Conservation (phyloP, 2,797 vertebrate genomes). For the Enteromius thamalakanensis region DNA sequence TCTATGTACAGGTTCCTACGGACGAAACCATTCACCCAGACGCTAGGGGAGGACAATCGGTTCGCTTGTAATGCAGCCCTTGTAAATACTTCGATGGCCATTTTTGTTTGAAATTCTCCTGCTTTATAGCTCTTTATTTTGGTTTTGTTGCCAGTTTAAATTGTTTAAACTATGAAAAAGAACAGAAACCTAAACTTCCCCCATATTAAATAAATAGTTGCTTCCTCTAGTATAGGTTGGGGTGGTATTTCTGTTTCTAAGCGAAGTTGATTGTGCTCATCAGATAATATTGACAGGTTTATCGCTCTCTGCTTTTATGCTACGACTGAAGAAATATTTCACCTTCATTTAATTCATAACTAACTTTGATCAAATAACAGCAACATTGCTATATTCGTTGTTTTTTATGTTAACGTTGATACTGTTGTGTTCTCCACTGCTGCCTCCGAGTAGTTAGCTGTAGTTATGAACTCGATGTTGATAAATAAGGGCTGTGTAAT, state of each 20-base stretch:
- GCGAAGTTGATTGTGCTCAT: conserved; percentile 62
- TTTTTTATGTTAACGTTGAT: background rate
- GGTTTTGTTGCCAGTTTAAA: background rate
- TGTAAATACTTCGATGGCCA: background rate
- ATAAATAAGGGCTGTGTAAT: background rate
- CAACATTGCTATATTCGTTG: background rate
- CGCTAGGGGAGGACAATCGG: conserved; percentile 54
- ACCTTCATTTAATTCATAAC: background rate
- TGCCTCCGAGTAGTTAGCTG: background rate
- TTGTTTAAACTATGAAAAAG: background rate
- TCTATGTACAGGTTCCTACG: conserved; percentile 75
- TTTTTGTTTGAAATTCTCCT: background rate
- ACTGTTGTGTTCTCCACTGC: background rate
- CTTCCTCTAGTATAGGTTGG: conserved; percentile 58
- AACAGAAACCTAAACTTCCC: background rate
- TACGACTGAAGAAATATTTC: background rate
- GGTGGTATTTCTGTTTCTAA: conserved; percentile 62
- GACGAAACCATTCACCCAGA: conserved; percentile 64
- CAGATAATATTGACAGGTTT: conserved; percentile 1
- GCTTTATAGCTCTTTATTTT: background rate
- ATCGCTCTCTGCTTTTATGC: background rate
- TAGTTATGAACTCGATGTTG: background rate
- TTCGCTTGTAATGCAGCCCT: no score
- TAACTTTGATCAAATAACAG: conserved; percentile 8
- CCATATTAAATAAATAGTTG: conserved; percentile 64